A percentile compares a stretch with the other conserved stretches of the same genome.
Evolutionary conservation across 1,140 invertebrate species (phyloP).

Genomic region (Acyrthosiphon pisum): DNA sequence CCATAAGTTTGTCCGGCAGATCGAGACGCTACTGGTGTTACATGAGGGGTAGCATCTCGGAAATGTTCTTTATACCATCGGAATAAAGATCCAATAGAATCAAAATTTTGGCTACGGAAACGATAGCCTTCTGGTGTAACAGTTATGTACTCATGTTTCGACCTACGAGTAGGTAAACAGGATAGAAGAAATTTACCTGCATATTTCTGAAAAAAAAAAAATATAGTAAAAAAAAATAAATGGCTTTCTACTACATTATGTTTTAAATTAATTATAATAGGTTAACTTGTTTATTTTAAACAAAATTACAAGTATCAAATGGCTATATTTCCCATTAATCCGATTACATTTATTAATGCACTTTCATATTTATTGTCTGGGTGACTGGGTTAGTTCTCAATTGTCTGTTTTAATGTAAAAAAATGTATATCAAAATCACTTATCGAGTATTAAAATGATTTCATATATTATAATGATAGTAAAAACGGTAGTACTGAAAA

Average conservation of each 20-base stretch:
- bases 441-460: no score
- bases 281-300: not conserved
- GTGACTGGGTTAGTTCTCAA: no score
- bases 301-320: not conserved
- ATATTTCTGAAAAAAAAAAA: constrained; percentile 69
- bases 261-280: not conserved
- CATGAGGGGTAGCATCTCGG: constrained; percentile 84
- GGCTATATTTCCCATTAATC: not conserved
- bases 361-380: no score
- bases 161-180: constrained; percentile 85
- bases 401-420: no score
- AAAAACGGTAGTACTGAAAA: no score
- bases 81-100: constrained; percentile 81
- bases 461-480: no score
- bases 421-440: no score
- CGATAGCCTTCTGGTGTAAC: constrained; percentile 91
- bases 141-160: constrained; percentile 90
- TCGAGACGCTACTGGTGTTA: constrained; percentile 72
- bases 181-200: constrained; percentile 96
- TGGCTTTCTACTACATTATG: not conserved
- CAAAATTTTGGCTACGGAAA: constrained; percentile 88
- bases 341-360: no score
- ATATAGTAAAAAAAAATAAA: not conserved
- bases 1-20: constrained; percentile 66
- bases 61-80: constrained; percentile 99